Conservation (phyloP, 1,140 invertebrate species). For the Dinoponera quadriceps region DNA sequence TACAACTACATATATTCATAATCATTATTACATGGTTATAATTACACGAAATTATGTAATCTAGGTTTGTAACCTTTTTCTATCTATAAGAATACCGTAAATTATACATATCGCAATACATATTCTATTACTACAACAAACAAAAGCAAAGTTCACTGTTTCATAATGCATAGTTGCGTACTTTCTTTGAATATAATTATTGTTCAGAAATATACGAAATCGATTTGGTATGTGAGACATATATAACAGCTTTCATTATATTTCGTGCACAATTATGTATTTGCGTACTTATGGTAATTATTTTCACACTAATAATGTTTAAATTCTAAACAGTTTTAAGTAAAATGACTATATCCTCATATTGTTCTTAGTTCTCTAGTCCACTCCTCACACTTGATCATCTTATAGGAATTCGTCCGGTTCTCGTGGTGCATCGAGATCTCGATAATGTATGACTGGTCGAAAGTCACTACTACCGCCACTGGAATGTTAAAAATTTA, state of each 20-base stretch:
- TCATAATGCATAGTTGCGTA: neutral
- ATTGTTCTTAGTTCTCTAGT: neutral
- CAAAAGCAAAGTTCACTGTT: neutral
- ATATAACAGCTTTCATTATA: neutral
- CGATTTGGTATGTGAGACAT: constrained; percentile 30
- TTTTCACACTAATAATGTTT: constrained; percentile 26
- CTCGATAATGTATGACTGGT: constrained; percentile 95
- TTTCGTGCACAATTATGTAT: constrained; percentile 46
- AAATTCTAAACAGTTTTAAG: constrained; percentile 1
- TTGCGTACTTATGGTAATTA: constrained; percentile 26
- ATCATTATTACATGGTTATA: too few relatives aligned
- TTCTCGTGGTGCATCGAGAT: constrained; percentile 95
- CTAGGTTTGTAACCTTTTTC: neutral
- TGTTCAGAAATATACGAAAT: constrained; percentile 25
- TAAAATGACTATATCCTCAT: neutral
- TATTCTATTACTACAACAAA: neutral
- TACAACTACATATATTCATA: too few relatives aligned
- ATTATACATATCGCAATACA: constrained; percentile 12
- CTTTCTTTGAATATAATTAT: constrained; percentile 13
- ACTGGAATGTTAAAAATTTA: constrained; percentile 84
- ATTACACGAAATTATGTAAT: too few relatives aligned
- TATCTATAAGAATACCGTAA: constrained; percentile 1
- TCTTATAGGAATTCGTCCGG: constrained; percentile 92
- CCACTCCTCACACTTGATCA: neutral
- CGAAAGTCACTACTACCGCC: constrained; percentile 91